These are phyloP conservation scores for Asbolus verrucosus DNA, from an alignment of 1,140 invertebrate genomes.

Conservation along the genomic window DNA sequence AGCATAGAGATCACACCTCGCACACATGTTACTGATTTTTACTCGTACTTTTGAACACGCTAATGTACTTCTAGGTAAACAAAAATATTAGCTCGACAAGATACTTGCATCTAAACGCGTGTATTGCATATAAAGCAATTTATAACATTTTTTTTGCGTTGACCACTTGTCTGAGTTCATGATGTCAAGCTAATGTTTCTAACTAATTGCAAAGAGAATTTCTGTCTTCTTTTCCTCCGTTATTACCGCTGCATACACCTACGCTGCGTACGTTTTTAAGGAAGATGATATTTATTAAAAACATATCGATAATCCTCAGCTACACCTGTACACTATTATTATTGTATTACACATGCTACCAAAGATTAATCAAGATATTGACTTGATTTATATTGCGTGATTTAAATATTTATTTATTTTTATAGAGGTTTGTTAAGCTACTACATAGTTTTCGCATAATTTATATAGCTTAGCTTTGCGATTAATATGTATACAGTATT, in stretches of 20 bases:
- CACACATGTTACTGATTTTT: slow-evolving; percentile 58
- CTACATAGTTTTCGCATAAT: not conserved
- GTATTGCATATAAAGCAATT: slow-evolving; percentile 57
- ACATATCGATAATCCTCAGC: no score
- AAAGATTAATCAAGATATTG: slow-evolving; percentile 41
- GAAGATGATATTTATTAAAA: no score
- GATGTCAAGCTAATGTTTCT: slow-evolving; percentile 51
- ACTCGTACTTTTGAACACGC: slow-evolving; percentile 53
- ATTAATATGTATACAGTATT: not conserved
- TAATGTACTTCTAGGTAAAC: slow-evolving; percentile 57
- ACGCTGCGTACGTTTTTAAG: no score
- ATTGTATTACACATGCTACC: no score
- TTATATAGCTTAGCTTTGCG: not conserved
- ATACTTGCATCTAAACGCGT: slow-evolving; percentile 57
- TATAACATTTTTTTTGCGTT: slow-evolving; percentile 53
- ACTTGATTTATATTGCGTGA: slow-evolving; percentile 24
- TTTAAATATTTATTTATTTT: slow-evolving; percentile 33
- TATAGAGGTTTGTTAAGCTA: not conserved
- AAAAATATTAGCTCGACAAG: slow-evolving; percentile 56
- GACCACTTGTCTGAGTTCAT: slow-evolving; percentile 40
- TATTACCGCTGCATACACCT: no score
- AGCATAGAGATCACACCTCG: slow-evolving; percentile 58
- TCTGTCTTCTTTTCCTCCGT: not conserved
- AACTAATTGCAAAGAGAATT: slow-evolving; percentile 47
- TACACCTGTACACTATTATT: slow-evolving; percentile 1